Conservation (phyloP, 2,797 vertebrate species). For the Eulemur albifrons region DNA sequence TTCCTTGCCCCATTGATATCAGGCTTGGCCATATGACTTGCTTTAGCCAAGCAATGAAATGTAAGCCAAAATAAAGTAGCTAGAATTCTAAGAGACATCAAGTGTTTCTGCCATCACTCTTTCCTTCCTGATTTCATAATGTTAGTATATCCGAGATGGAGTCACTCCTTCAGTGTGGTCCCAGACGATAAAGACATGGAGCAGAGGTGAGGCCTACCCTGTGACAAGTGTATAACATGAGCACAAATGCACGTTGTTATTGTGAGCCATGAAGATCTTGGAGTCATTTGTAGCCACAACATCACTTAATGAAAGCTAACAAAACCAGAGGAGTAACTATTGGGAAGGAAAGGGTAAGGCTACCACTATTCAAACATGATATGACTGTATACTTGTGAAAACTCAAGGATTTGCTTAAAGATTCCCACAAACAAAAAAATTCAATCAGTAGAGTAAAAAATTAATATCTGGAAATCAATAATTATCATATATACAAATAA, state of each 20-base stretch:
- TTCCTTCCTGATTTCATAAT: not conserved
- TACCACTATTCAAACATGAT: not conserved
- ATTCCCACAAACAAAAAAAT: slow-evolving; percentile 7
- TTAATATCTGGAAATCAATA: not conserved
- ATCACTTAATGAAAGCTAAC: not conserved
- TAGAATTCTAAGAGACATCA: not conserved
- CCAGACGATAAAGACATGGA: not conserved
- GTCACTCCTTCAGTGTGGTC: not conserved
- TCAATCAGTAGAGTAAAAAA: not conserved
- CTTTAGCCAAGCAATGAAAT: not conserved
- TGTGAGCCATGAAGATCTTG: not conserved
- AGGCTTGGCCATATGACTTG: not conserved
- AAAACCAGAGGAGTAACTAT: not conserved
- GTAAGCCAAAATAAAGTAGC: not conserved
- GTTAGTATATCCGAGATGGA: not conserved
- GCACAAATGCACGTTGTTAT: not conserved
- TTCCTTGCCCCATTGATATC: not conserved
- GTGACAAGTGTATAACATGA: not conserved
- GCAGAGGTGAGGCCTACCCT: not conserved
- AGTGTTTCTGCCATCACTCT: not conserved
- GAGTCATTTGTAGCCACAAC: not conserved
- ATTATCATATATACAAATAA: not conserved
- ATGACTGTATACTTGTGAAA: not conserved
- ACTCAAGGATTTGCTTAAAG: not conserved
- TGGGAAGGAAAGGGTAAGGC: not conserved